Conservation (phyloP, 2,113 vertebrate species). For the Heterochromis multidens region DNA sequence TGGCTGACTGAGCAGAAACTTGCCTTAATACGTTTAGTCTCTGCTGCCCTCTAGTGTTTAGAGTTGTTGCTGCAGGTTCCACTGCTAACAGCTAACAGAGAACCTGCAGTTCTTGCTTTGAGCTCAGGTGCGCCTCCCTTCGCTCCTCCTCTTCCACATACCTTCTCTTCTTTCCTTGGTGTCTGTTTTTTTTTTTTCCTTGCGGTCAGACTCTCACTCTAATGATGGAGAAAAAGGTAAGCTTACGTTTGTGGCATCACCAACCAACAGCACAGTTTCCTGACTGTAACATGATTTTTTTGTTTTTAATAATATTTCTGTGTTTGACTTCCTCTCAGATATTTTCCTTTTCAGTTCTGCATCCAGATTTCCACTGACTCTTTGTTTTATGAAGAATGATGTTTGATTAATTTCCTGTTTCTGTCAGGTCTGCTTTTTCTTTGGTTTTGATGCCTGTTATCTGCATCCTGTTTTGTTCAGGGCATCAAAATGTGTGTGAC, state of each 20-base stretch:
- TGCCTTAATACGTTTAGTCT: neutral
- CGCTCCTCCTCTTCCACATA: constrained; percentile 38
- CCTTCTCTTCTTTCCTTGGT: constrained; percentile 13
- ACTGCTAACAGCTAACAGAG: neutral
- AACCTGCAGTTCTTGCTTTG: neutral
- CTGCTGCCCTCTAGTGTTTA: constrained; percentile 33
- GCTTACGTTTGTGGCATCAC: constrained; percentile 24
- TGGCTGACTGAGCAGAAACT: neutral
- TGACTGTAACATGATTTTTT: neutral
- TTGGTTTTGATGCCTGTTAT: neutral
- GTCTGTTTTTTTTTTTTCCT: constrained; percentile 4
- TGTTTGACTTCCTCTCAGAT: neutral
- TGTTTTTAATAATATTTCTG: neutral
- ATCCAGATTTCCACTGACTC: neutral
- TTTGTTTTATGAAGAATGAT: neutral
- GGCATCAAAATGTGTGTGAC: neutral
- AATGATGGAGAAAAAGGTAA: constrained; percentile 82
- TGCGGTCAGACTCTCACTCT: constrained; percentile 75
- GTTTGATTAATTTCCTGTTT: neutral
- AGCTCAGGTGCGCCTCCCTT: constrained; percentile 29
- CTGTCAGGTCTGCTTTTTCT: neutral
- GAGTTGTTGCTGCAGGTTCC: neutral
- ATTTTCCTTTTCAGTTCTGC: neutral
- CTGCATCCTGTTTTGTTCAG: neutral
- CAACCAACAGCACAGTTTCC: neutral